Base-by-base conservation (phyloP, 2,888 invertebrate species). In the Carcina quercana region DNA sequence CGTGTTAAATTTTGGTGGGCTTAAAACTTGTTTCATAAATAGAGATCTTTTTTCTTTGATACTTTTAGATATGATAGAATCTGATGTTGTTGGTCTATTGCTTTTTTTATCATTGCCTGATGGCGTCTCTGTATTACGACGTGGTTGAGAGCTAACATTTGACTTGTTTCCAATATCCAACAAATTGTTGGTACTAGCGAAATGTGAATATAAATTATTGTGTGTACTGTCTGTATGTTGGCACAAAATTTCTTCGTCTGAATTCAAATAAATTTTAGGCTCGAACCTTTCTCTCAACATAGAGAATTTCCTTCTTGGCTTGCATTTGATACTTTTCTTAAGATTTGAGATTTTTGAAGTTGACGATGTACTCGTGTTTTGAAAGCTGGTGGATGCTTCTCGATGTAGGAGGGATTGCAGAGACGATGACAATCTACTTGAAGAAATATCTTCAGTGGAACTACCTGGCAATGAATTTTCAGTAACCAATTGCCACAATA, bases 281-380 rank as follows among this genome's bases (percentile, higher is more conserved):
- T 88, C 88, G 59, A 88, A 87, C 38, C 76, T 79, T 48, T 88
- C 88, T 45, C 87, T 72, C 11, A 88, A 53, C 34, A 87, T 72
- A 3, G 87, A 87, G 61, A 87, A 87, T 53, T 87, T 88, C 43
- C 87, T 65, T 35, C 86, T 71, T 1, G 87, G 86, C 51, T 76
- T 76, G 42, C 64, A 76, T 37, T 70, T 64, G 7, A 53, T 48
- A 25, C 52, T 65, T 49, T 82, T 85, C 50, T 76, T 82, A n/a
- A 61, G 57, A 37, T 74, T 75, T 5, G 70, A 61, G 33, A 62
- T 44, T 63, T 83, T 83, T 2, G 65, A 50, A 5, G 47, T 40
- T 13, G 64, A 42, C n/a, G n/a, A n/a, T n/a, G n/a, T n/a, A n/a
- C n/a, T n/a, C 4, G 59, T 49, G 37, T 59, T 64, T 3, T 57